Percentiles rank a stretch among this genome's conserved stretches.
Conservation (phyloP, 2,888 invertebrate species). For the Cryptocheilus praepositus region DNA sequence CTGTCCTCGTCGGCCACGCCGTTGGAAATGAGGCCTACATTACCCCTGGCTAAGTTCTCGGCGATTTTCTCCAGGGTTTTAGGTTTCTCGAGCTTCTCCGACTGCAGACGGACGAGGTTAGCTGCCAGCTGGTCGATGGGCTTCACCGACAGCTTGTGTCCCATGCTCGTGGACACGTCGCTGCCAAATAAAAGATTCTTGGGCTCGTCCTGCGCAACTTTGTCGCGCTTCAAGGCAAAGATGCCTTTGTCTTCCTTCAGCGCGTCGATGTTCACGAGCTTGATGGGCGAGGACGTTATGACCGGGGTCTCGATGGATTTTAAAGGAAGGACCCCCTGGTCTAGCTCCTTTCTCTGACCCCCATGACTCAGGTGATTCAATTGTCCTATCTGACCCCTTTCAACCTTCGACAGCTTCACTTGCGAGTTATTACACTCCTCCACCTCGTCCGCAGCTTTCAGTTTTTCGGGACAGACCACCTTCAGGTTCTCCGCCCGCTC, state of each 20-base stretch:
- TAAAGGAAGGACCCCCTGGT: conserved; percentile 28
- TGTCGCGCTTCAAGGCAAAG: conserved; percentile 1
- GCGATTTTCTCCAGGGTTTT: conserved; percentile 72
- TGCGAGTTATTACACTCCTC: too few relatives aligned
- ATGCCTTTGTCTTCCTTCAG: conserved; percentile 56
- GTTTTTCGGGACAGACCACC: too few relatives aligned
- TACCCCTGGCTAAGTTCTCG: conserved; percentile 68
- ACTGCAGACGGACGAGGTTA: conserved; percentile 67
- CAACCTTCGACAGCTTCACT: too few relatives aligned
- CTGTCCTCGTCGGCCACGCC: conserved; percentile 57
- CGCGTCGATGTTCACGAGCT: conserved; percentile 62
- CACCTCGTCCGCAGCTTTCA: conserved; percentile 28
- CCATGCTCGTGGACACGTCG: conserved; percentile 10
- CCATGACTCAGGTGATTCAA: too few relatives aligned
- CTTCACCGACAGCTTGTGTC: conserved; percentile 65
- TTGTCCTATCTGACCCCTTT: too few relatives aligned
- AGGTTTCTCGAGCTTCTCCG: conserved; percentile 66
- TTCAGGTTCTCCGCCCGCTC: too few relatives aligned
- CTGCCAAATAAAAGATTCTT: conserved; percentile 41
- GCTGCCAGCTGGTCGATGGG: conserved; percentile 71
- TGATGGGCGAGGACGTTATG: conserved; percentile 66
- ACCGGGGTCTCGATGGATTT: conserved; percentile 71
- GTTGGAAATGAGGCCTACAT: conserved; percentile 54
- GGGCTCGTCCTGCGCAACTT: not conserved
- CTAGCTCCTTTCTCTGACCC: too few relatives aligned